Evolutionary conservation across 2,797 vertebrate species (phyloP).

Genomic region (Lerista edwardsae): DNA sequence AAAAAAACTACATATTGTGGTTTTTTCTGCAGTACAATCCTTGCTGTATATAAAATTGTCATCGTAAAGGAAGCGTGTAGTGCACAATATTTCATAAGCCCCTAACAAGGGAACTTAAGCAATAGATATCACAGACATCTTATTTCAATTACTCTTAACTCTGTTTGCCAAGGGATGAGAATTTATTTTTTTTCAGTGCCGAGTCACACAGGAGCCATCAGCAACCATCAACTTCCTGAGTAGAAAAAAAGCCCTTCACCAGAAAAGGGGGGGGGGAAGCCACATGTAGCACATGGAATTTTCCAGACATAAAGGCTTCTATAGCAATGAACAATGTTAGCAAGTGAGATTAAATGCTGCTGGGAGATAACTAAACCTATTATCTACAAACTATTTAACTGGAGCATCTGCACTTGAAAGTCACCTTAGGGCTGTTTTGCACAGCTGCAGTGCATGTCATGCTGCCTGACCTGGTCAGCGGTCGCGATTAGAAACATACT

Average conservation of each 20-base stretch:
- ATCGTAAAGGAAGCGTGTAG: constrained; percentile 25
- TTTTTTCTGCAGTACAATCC: constrained; percentile 13
- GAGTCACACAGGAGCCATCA: not conserved
- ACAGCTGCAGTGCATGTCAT: not conserved
- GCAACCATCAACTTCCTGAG: not conserved
- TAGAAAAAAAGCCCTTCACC: constrained; percentile 1
- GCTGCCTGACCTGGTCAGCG: not conserved
- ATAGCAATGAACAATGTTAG: not conserved
- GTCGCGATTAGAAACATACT: not conserved
- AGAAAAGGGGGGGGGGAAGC: not conserved
- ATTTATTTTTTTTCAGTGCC: not conserved
- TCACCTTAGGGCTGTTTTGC: not conserved
- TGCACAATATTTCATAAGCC: constrained; percentile 10
- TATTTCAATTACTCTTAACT: constrained; percentile 26
- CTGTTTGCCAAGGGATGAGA: not conserved
- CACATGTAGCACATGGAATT: not conserved
- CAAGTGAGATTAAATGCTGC: not conserved
- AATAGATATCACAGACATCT: not conserved
- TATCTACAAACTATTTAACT: not conserved
- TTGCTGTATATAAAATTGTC: not conserved
- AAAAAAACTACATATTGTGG: not conserved
- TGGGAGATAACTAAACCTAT: not conserved
- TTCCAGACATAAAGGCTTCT: constrained; percentile 18
- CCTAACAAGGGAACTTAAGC: not conserved
- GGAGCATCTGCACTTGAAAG: constrained; percentile 9